These are phyloP conservation scores for Grapholita molesta DNA, from an alignment of 1,140 invertebrate species.

Conservation along the genomic window DNA sequence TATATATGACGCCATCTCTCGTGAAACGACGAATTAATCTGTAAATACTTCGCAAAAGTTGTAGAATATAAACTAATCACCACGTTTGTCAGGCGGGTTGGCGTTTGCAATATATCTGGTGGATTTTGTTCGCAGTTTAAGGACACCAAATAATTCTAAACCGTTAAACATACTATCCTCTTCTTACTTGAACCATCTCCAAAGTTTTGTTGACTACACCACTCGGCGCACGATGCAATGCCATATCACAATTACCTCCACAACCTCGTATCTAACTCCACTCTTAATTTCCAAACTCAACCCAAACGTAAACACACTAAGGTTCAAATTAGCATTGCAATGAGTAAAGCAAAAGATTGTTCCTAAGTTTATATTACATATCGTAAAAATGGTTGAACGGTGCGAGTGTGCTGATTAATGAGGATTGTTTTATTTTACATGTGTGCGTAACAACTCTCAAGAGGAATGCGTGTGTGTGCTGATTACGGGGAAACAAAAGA, in stretches of 20 bases:
- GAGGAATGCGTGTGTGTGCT: neutral
- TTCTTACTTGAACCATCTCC: neutral
- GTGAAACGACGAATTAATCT: no score
- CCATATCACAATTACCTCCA: neutral
- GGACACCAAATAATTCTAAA: no score
- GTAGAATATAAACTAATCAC: no score
- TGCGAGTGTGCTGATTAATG: neutral
- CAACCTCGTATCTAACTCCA: neutral
- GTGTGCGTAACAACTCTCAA: neutral
- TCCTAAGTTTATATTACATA: neutral
- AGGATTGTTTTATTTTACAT: neutral
- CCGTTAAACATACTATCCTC: neutral
- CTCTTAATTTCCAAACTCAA: neutral
- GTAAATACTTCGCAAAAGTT: no score
- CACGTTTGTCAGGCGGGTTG: no score
- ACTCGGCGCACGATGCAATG: neutral
- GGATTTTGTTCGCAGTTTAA: no score
- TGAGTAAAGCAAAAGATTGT: neutral
- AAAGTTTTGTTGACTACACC: neutral
- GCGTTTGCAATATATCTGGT: no score
- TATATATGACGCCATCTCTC: no score
- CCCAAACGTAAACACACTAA: neutral
- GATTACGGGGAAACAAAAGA: neutral
- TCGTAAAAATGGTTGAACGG: conserved; percentile 9
- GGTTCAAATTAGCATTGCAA: neutral